Base-by-base conservation (phyloP, 2,113 vertebrate species). In the Austrofundulus limnaeus region DNA sequence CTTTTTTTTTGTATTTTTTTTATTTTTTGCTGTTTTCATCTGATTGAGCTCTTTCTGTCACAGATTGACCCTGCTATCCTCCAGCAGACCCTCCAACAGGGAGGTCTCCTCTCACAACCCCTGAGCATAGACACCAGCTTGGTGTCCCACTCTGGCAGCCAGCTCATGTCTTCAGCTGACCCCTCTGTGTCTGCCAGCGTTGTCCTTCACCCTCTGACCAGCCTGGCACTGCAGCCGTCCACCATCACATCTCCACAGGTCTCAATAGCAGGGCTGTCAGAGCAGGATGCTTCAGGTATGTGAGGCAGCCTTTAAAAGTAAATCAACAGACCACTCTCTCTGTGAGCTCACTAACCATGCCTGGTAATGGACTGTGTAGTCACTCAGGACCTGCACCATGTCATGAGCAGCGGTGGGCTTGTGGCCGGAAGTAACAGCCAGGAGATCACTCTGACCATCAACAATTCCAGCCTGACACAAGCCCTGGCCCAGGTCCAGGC, bases 361-460 rank as follows among this genome's bases (percentile, higher is more conserved):
- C 13, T 65, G 54, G 4, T 23, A 12, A 17, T 74, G 53, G 11
- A 11, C 54, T 54, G 50, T 54, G 19, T 85, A 98, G 96, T 93
- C 68, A 85, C 94, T 8, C 96, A 97, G 49, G 96, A 97, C 60
- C 88, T 99, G 8, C 91, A 93, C 55, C 95, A 96, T 19, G 94
- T 96, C 61, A 94, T 98, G 87, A 87, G 92, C 11, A 90, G 91
- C 0, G 92, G 93, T 61, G 93, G 94, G 55, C 87, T 98, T 48
- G 93, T 96, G 25, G 81, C 94, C 0, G 87, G 91, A n/a, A 84
- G 93, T 11, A 85, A 89, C 19, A 90, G 94, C 7, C 94, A 96
- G 28, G 97, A 99, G 84, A 98, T 99, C 84, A 98, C 96, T 0
- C 75, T 99, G 80, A 98, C 97, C 52, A 98, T 99, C 82, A 98